These are phyloP conservation scores for Andricus quercusramuli DNA, from an alignment of 2,888 invertebrate species.

Conservation along the genomic window DNA sequence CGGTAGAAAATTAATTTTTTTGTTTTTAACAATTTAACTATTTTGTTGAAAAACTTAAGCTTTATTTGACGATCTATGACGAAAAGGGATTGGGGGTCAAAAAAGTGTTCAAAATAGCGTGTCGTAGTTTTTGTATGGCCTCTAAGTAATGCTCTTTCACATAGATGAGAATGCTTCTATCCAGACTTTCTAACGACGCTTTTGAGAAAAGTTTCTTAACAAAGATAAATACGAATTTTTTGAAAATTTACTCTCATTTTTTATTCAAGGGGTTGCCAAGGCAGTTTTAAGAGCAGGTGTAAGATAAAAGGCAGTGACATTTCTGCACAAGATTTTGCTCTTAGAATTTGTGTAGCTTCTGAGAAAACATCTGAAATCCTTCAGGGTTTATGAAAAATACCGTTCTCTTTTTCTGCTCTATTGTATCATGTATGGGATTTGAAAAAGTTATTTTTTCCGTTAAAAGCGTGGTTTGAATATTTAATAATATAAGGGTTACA, in stretches of 20 bases:
- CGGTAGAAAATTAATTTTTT: no score
- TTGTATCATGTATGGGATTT: no score
- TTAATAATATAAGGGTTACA: neutral
- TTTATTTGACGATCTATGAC: no score
- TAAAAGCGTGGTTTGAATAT: neutral
- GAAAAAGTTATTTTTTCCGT: neutral
- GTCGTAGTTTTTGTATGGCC: no score
- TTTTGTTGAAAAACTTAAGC: no score
- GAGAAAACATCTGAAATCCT: neutral
- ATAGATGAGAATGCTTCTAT: neutral
- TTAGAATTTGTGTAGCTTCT: neutral
- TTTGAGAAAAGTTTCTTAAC: neutral
- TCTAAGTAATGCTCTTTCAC: neutral
- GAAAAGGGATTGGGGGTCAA: no score
- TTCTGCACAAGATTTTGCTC: slow-evolving; percentile 2
- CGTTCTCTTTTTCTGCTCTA: no score
- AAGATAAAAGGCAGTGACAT: neutral
- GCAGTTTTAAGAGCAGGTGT: neutral
- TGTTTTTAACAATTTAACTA: no score
- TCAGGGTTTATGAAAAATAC: neutral
- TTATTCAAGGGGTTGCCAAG: neutral
- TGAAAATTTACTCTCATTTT: neutral
- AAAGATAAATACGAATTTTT: neutral
- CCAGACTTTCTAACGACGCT: neutral
- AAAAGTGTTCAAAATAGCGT: no score